Percentiles rank a stretch among this genome's conserved stretches.
phyloP scores from a whole-genome alignment of 2,888 invertebrate species.

The Amphipyra tragopoginis region DNA sequence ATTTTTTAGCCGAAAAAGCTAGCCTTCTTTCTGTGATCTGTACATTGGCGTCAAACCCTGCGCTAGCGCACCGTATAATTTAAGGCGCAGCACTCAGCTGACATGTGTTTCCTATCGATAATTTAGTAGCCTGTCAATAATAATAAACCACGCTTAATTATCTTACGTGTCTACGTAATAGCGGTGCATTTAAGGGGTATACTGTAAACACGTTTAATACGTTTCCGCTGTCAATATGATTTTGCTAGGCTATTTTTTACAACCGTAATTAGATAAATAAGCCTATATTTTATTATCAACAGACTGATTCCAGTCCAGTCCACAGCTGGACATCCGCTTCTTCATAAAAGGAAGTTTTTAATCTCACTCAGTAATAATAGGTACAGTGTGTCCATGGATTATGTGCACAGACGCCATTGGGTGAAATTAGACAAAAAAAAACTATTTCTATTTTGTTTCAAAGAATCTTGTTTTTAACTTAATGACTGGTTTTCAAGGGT shows the following conservation, averaged over 20 bases:
- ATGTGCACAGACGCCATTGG: too few relatives aligned
- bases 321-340: too few relatives aligned
- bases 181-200: conserved; percentile 30
- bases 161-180: conserved; percentile 47
- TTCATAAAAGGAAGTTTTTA: too few relatives aligned
- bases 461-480: too few relatives aligned
- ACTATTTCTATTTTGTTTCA: too few relatives aligned
- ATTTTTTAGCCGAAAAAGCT: too few relatives aligned
- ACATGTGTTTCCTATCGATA: conserved; percentile 64
- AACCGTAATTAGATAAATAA: background rate
- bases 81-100: conserved; percentile 55
- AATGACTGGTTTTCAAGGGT: too few relatives aligned
- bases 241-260: background rate
- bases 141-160: conserved; percentile 64
- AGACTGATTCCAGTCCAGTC: too few relatives aligned
- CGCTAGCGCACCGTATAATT: conserved; percentile 54
- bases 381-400: too few relatives aligned
- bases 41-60: conserved; percentile 15
- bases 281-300: too few relatives aligned
- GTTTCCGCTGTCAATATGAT: conserved; percentile 16
- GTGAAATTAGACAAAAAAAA: too few relatives aligned
- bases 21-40: conserved; percentile 20
- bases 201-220: background rate
- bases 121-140: conserved; percentile 60
- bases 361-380: too few relatives aligned